These are phyloP conservation scores for Cephalotes varians DNA, from an alignment of 2,888 invertebrate genomes.

Conservation along the genomic window DNA sequence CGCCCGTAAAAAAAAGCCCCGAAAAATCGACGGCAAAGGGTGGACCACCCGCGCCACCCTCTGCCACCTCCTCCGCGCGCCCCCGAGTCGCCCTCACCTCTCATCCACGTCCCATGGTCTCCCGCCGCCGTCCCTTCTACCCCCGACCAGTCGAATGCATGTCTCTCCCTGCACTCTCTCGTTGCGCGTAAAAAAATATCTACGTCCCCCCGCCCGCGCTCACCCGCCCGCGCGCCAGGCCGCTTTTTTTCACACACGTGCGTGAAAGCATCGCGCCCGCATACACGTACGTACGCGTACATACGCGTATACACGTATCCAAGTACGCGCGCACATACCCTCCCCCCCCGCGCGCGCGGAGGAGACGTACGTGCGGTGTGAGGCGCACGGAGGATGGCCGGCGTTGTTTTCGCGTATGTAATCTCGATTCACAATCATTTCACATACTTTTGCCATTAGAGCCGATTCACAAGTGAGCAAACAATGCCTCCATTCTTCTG, in stretches of 20 bases:
- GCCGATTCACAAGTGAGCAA: conserved; percentile 83
- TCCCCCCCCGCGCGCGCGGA: conserved; percentile 30
- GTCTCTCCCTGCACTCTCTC: conserved; percentile 77
- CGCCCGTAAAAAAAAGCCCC: conserved; percentile 84
- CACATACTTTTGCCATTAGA: conserved; percentile 85
- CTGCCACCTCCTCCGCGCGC: conserved; percentile 41
- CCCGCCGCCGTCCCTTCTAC: conserved; percentile 51
- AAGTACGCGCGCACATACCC: conserved; percentile 55
- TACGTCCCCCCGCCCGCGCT: conserved; percentile 72
- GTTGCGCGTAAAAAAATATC: conserved; percentile 77
- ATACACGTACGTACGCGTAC: conserved; percentile 25
- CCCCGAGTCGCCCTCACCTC: conserved; percentile 40
- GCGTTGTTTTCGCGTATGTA: conserved; percentile 84
- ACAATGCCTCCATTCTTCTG: conserved; percentile 80
- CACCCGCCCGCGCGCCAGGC: conserved; percentile 69
- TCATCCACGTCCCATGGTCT: conserved; percentile 41
- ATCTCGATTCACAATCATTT: conserved; percentile 85
- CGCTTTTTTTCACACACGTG: conserved; percentile 72
- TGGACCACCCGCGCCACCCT: conserved; percentile 79
- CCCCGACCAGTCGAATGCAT: conserved; percentile 78
- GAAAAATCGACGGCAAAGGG: conserved; percentile 85
- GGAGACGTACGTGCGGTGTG: conserved; percentile 52
- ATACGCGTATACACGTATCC: conserved; percentile 42
- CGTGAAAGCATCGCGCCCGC: conserved; percentile 59
- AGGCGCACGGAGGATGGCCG: conserved; percentile 65